Percentiles rank a stretch among this genome's conserved stretches.
Conservation (phyloP, 2,797 vertebrate species). For the Enteromius afrohamiltoni region DNA sequence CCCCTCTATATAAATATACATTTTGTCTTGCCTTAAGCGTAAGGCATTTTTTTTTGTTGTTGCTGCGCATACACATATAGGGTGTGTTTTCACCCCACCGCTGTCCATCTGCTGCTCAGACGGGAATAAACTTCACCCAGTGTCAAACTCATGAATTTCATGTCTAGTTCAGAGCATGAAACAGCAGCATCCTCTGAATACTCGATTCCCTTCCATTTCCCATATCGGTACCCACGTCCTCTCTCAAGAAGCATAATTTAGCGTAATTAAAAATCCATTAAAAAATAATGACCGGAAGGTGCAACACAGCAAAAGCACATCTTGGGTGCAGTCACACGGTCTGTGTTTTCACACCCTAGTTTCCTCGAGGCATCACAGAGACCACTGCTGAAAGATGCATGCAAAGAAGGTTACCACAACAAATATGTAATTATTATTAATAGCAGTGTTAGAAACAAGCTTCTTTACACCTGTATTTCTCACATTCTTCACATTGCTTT, state of each 20-base stretch:
- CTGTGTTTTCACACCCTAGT: neutral
- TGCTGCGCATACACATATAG: neutral
- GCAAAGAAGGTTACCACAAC: neutral
- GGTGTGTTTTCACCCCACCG: neutral
- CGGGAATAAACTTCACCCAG: slow-evolving; percentile 37
- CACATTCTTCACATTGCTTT: neutral
- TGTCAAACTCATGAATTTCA: slow-evolving; percentile 32
- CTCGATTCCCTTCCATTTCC: neutral
- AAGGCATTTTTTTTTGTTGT: neutral
- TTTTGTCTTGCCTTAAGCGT: neutral
- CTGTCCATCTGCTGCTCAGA: slow-evolving; percentile 23
- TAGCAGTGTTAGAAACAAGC: neutral
- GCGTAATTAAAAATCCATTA: slow-evolving; percentile 57
- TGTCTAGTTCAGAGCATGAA: slow-evolving; percentile 5
- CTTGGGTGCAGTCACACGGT: neutral
- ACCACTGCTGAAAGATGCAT: neutral
- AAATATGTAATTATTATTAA: neutral
- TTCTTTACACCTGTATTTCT: neutral
- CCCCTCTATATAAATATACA: neutral
- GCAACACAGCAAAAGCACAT: slow-evolving; percentile 23
- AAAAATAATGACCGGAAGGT: slow-evolving; percentile 41
- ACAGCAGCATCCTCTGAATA: slow-evolving; percentile 29
- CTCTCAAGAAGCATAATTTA: slow-evolving; percentile 43
- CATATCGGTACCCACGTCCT: neutral
- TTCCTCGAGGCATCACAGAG: slow-evolving; percentile 13